Conservation (phyloP, 2,888 invertebrate genomes). For the Branchinecta sandiegonensis region DNA sequence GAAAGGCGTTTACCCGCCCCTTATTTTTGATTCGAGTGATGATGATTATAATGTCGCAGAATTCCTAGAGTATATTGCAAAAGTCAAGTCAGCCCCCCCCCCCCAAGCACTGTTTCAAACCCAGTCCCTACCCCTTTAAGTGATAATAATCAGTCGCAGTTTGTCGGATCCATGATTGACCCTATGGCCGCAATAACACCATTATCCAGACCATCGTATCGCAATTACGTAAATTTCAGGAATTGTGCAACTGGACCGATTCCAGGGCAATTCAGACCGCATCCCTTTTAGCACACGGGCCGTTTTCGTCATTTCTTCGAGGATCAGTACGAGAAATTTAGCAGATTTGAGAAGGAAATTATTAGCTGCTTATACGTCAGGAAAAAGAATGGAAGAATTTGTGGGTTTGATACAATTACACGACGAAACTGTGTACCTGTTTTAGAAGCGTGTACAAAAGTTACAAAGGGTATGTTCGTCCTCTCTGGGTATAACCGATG, state of each 20-base stretch:
- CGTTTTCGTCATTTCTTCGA: not conserved
- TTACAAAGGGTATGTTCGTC: not conserved
- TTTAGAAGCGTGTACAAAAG: not conserved
- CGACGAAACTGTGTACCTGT: not conserved
- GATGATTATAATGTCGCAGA: not conserved
- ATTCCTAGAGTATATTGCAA: not conserved
- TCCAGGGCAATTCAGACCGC: not conserved
- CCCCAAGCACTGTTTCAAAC: not conserved
- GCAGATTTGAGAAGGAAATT: not conserved
- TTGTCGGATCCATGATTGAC: constrained; percentile 4
- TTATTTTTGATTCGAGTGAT: constrained; percentile 1
- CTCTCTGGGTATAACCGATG: not conserved
- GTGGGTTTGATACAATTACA: not conserved
- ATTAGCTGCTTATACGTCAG: not conserved
- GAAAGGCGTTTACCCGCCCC: not conserved
- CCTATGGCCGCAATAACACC: not conserved
- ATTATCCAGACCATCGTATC: not conserved
- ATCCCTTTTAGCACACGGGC: not conserved
- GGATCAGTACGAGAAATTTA: not conserved
- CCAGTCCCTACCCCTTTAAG: not conserved
- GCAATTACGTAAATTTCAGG: not conserved
- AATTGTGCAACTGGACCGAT: not conserved
- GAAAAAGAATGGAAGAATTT: not conserved
- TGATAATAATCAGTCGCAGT: not conserved
- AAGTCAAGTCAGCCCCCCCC: not conserved